Evolutionary conservation across 2,113 vertebrate species (phyloP).

Genomic region (human): GRCh38 chr5:71193001-71193500

Average conservation of each 20-base stretch:
- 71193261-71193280: not conserved
- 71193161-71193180: not conserved
- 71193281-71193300: not conserved
- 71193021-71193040: not conserved
- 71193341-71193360: not conserved
- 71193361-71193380: not conserved
- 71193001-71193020: not conserved
- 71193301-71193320: not conserved
- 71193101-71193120: not conserved
- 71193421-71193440: not conserved
- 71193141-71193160: not conserved
- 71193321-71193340: conserved; percentile 38
- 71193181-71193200: not conserved
- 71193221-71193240: not conserved
- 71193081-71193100: not conserved
- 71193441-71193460: not conserved
- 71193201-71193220: not conserved
- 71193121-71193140: not conserved
- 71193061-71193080: not conserved
- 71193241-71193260: not conserved
- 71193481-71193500: not conserved
- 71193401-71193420: not conserved
- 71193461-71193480: not conserved
- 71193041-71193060: not conserved
- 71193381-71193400: conserved; percentile 1